phyloP scores from a whole-genome alignment of 2,888 invertebrate species.

The Chloroclysta siterata region DNA sequence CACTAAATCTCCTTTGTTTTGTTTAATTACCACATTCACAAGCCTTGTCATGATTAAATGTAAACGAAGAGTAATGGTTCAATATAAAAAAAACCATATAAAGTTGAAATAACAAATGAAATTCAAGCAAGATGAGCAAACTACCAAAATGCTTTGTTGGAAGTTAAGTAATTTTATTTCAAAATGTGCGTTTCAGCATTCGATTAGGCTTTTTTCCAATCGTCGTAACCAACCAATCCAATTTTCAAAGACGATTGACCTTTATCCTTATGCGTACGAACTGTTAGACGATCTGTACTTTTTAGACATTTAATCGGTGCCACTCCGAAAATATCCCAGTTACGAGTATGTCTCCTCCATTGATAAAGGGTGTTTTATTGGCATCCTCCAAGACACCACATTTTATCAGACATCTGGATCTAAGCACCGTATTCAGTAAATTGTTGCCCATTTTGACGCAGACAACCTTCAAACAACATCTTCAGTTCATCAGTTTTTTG shows the following conservation, averaged over 20 bases:
- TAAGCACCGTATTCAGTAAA: not conserved
- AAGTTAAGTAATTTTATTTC: constrained; percentile 2
- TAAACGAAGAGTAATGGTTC: too few relatives aligned
- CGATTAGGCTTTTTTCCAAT: constrained; percentile 14
- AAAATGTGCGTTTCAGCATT: constrained; percentile 9
- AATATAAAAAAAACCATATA: not conserved
- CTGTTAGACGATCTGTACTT: constrained; percentile 20
- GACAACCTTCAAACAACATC: too few relatives aligned
- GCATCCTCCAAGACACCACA: not conserved
- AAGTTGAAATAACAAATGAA: not conserved
- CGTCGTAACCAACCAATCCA: constrained; percentile 27
- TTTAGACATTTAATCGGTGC: constrained; percentile 26
- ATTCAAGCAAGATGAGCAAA: not conserved
- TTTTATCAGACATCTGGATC: not conserved
- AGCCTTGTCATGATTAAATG: too few relatives aligned
- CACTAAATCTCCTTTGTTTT: too few relatives aligned
- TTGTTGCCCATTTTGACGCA: not conserved
- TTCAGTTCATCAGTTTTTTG: too few relatives aligned
- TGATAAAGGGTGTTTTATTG: constrained; percentile 15
- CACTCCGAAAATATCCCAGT: constrained; percentile 27
- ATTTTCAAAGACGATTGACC: constrained; percentile 31
- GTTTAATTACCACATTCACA: too few relatives aligned
- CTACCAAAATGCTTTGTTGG: not conserved
- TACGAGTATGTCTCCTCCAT: constrained; percentile 12
- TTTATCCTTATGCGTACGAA: constrained; percentile 22